Percentiles rank a stretch among this genome's conserved stretches.
phyloP scores from a whole-genome alignment of 1,140 invertebrate genomes.

The Lepidotrigona ventralis region DNA sequence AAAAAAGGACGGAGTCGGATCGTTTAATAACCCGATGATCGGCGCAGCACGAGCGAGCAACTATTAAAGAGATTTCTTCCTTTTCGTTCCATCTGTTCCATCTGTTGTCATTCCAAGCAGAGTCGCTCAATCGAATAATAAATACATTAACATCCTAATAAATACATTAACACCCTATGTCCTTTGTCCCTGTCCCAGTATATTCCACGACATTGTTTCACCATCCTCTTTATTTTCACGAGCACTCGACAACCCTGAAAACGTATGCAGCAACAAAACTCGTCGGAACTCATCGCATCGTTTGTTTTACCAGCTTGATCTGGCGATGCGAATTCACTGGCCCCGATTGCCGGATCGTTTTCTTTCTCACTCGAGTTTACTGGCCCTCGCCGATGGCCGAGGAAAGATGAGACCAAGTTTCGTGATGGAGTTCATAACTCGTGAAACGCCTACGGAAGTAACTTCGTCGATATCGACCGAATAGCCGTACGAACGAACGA shows the following conservation, averaged over 20 bases:
- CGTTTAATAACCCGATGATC: slow-evolving; percentile 6
- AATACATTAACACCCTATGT: no score
- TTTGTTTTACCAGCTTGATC: not conserved
- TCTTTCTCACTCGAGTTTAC: slow-evolving; percentile 6
- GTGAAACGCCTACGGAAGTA: not conserved
- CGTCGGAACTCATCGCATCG: not conserved
- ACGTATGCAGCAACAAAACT: not conserved
- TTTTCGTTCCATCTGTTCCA: not conserved
- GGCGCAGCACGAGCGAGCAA: no score
- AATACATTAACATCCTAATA: slow-evolving; percentile 26
- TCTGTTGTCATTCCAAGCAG: not conserved
- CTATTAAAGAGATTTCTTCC: not conserved
- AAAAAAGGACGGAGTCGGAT: no score
- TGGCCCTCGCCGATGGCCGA: not conserved
- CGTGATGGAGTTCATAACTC: slow-evolving; percentile 5
- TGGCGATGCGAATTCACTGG: not conserved
- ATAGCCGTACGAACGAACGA: not conserved
- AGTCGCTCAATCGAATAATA: slow-evolving; percentile 5
- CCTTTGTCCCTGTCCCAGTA: no score
- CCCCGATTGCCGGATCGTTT: not conserved
- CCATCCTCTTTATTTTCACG: not conserved
- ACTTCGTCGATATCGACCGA: not conserved
- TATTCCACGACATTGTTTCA: not conserved
- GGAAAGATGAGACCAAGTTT: not conserved
- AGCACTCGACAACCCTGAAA: not conserved